Conservation (phyloP, 2,797 vertebrate species). For the Acanthis flammea region DNA sequence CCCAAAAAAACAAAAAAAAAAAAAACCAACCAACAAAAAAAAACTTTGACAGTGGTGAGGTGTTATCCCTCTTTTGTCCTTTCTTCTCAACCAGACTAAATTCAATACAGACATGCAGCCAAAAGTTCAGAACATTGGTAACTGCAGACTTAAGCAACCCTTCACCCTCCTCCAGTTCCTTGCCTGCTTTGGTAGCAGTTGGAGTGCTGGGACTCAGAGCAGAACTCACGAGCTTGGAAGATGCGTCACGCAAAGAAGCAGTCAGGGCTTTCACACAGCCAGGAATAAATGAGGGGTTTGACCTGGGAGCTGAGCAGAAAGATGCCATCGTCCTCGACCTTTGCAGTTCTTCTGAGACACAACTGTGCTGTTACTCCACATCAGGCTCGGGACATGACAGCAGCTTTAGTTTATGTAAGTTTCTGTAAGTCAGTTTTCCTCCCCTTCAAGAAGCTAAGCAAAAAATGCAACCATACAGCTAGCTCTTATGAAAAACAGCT, state of each 20-base stretch:
- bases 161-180: neutral
- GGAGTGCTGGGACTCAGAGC: neutral
- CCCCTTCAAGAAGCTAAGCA: neutral
- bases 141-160: neutral
- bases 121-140: neutral
- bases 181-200: neutral
- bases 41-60: neutral
- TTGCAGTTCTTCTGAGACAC: neutral
- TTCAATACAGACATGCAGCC: neutral
- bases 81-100: neutral
- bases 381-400: neutral
- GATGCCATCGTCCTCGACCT: neutral
- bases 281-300: neutral
- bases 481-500: neutral
- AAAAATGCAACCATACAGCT: neutral
- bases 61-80: neutral
- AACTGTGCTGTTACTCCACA: neutral
- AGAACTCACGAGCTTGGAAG: neutral
- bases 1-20: too few relatives aligned
- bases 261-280: neutral
- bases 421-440: neutral
- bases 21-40: neutral
- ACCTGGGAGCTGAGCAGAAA: neutral
- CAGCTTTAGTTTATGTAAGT: neutral
- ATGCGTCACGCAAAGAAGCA: neutral